A percentile compares a stretch with the other conserved stretches of the same genome.
These are phyloP conservation scores for Phodopus roborovskii DNA, from an alignment of 2,113 vertebrate genomes.

Conservation along the genomic window DNA sequence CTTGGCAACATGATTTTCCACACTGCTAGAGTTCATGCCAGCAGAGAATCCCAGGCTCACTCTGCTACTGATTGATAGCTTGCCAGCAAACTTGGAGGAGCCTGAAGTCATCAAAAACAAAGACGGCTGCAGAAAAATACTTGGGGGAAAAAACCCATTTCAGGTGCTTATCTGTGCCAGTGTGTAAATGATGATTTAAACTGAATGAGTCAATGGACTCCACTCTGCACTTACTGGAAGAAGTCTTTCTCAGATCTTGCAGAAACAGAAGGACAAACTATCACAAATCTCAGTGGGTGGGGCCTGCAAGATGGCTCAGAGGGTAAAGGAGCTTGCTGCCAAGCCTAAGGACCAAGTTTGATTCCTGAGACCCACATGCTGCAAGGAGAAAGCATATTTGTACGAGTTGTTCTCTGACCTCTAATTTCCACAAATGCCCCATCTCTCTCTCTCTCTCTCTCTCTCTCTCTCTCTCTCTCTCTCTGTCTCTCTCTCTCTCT, in stretches of 20 bases:
- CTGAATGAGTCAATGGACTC: not conserved
- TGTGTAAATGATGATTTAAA: not conserved
- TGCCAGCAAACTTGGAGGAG: conserved; percentile 41
- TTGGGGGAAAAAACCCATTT: conserved; percentile 54
- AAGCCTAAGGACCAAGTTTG: not conserved
- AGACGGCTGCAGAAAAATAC: conserved; percentile 7
- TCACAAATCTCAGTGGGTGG: too few relatives aligned
- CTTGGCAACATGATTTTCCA: conserved; percentile 72
- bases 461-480: too few relatives aligned
- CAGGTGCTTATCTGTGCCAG: conserved; percentile 15
- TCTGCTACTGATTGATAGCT: conserved; percentile 58
- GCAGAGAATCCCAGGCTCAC: conserved; percentile 25
- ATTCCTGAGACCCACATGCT: not conserved
- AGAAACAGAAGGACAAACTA: not conserved
- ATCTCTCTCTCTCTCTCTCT: too few relatives aligned
- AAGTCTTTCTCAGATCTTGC: not conserved
- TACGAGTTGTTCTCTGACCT: not conserved
- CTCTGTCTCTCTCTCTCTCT: too few relatives aligned
- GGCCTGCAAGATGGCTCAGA: not conserved
- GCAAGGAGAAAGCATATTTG: not conserved
- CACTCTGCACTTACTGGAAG: not conserved
- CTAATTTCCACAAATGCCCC: not conserved
- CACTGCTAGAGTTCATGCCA: conserved; percentile 37
- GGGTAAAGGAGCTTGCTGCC: not conserved
- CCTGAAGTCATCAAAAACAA: conserved; percentile 53